Percentiles rank a stretch among this genome's conserved stretches.
Conservation (phyloP, 2,797 vertebrate species). For the Epinephelus coioides region DNA sequence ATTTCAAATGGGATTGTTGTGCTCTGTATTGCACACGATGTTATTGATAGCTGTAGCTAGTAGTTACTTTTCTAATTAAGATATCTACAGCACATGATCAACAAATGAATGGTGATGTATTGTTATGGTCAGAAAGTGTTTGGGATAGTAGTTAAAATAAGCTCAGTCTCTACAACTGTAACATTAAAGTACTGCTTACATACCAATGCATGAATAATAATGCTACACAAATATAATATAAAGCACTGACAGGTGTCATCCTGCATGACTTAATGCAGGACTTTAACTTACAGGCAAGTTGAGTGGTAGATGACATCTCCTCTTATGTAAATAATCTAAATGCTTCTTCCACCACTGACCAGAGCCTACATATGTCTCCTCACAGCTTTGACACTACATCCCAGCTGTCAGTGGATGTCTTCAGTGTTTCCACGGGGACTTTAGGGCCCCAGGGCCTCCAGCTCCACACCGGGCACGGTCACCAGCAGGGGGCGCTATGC, state of each 20-base stretch:
- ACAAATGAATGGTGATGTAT: not conserved
- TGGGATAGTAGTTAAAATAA: not conserved
- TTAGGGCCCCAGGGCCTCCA: conserved; percentile 70
- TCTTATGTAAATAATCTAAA: no score
- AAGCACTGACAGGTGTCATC: not conserved
- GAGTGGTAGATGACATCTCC: no score
- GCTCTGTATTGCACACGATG: not conserved
- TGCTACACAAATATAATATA: no score
- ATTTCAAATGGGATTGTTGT: not conserved
- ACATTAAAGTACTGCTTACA: not conserved
- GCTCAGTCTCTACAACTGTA: not conserved
- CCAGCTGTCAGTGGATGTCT: not conserved
- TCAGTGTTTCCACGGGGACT: conserved; percentile 48
- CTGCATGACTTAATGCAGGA: not conserved
- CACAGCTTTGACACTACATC: not conserved
- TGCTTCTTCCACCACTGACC: not conserved
- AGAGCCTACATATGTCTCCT: not conserved
- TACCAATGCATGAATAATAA: not conserved
- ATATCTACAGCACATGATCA: not conserved
- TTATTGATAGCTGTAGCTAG: not conserved
- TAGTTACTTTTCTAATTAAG: not conserved
- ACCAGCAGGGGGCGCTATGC: conserved; percentile 82
- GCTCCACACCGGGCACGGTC: conserved; percentile 11
- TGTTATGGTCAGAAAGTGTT: not conserved
- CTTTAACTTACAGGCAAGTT: not conserved